These are phyloP conservation scores for Pteruthius melanotis DNA, from an alignment of 2,113 vertebrate species.

Conservation along the genomic window DNA sequence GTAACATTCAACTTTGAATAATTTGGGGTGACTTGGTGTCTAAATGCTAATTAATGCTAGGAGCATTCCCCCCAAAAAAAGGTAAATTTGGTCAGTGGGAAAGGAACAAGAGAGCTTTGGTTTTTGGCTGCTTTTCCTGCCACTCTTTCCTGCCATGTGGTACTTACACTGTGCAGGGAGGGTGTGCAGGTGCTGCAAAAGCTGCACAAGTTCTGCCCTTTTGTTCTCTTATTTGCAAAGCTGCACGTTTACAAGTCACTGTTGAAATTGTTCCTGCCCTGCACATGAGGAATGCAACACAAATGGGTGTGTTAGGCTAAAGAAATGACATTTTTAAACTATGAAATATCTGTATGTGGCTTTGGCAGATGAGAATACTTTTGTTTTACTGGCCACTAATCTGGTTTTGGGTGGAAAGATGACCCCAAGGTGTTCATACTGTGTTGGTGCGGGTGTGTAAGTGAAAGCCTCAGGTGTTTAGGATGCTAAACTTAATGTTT, in stretches of 20 bases:
- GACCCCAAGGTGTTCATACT: background rate
- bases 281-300: background rate
- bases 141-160: accelerated
- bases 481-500: background rate
- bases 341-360: background rate
- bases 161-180: accelerated
- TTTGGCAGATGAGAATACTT: background rate
- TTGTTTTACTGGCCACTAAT: background rate
- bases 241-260: accelerated
- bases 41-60: background rate
- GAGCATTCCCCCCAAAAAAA: background rate
- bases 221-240: background rate
- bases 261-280: background rate
- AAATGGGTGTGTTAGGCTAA: background rate
- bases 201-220: background rate
- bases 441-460: background rate
- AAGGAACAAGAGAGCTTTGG: background rate
- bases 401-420: background rate
- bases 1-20: background rate
- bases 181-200: background rate
- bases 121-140: background rate
- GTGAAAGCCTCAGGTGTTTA: background rate
- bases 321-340: background rate
- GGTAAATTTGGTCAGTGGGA: background rate
- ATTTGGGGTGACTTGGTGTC: background rate